phyloP scores from a whole-genome alignment of 1,140 invertebrate genomes.

The Drosophila pseudoobscura region DNA sequence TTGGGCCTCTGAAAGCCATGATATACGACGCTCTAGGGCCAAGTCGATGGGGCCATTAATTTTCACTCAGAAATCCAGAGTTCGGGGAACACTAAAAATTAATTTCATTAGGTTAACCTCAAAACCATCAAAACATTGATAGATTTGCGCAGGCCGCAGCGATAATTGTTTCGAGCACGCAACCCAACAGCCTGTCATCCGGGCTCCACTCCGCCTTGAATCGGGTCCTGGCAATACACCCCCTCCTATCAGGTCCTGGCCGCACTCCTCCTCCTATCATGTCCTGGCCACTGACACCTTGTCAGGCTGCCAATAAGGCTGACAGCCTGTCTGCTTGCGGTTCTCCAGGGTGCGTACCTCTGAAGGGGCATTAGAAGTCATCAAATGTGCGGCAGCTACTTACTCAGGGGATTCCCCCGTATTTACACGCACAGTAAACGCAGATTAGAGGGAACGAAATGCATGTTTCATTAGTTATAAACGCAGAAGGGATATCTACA shows the following conservation, averaged over 20 bases:
- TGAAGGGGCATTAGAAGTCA: no score
- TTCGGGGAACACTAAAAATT: conserved; percentile 13
- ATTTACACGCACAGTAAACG: no score
- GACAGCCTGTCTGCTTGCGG: not conserved
- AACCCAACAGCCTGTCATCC: conserved; percentile 38
- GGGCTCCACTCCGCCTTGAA: not conserved
- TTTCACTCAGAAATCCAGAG: conserved; percentile 16
- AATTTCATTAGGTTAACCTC: conserved; percentile 45
- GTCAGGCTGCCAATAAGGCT: conserved; percentile 30
- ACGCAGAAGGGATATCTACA: no score
- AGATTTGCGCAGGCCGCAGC: conserved; percentile 29
- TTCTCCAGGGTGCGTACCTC: conserved; percentile 25
- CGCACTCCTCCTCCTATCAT: not conserved
- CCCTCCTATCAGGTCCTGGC: not conserved
- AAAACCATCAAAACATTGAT: conserved; percentile 35
- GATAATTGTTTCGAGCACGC: conserved; percentile 53
- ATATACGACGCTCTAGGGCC: not conserved
- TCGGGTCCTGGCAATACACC: not conserved
- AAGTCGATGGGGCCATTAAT: conserved; percentile 21
- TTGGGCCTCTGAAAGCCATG: conserved; percentile 19
- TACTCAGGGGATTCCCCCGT: no score
- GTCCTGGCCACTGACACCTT: conserved; percentile 13
- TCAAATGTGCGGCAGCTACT: no score
- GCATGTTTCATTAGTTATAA: no score
- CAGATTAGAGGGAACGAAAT: no score